Evolutionary conservation across 2,888 invertebrate species (phyloP).

Genomic region (Cyclophora punctaria): DNA sequence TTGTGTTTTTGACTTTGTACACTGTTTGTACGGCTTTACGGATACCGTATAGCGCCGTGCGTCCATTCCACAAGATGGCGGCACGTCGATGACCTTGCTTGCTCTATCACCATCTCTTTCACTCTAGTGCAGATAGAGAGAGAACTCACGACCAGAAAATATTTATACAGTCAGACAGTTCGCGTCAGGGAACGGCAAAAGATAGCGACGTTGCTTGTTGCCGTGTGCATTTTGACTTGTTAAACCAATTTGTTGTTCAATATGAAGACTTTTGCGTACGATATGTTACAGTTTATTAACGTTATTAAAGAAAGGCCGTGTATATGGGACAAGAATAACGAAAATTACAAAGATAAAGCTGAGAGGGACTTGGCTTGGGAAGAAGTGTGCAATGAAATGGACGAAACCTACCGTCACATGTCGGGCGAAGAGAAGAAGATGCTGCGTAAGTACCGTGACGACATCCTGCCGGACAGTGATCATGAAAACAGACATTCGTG

Average conservation of each 20-base stretch:
- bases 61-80: no score
- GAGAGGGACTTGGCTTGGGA: conserved; percentile 59
- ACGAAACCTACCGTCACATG: conserved; percentile 49
- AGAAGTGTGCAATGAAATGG: conserved; percentile 49
- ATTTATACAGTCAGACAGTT: no score
- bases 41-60: no score
- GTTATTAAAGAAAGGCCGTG: conserved; percentile 46
- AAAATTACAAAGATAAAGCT: conserved; percentile 55
- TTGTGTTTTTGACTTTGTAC: no score
- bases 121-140: no score
- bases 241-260: no score
- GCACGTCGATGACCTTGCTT: no score
- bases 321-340: conserved; percentile 58
- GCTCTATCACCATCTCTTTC: no score
- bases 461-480: conserved; percentile 11
- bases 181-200: background rate
- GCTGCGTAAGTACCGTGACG: background rate
- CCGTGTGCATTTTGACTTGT: no score
- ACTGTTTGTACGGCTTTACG: no score
- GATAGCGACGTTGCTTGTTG: conserved; percentile 40
- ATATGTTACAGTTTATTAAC: conserved; percentile 44
- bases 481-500: conserved; percentile 21
- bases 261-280: conserved; percentile 50
- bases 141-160: no score
- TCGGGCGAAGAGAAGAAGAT: conserved; percentile 40